phyloP scores from a whole-genome alignment of 1,140 invertebrate genomes.

The Phymorhynchus buccinoides region DNA sequence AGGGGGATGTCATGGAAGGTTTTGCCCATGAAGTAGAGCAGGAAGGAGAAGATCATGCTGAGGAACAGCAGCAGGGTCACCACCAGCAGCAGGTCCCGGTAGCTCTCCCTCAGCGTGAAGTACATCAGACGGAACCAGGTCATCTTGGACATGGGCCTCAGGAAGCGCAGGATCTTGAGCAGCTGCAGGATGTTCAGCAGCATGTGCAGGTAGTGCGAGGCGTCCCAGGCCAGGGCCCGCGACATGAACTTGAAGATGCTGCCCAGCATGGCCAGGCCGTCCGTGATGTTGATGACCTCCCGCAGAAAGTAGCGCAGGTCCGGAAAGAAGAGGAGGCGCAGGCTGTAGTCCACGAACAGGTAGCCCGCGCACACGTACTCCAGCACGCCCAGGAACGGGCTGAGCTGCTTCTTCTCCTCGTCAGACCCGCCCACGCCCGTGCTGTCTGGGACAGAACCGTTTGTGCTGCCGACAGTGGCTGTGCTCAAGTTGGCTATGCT shows the following conservation, averaged over 20 bases:
- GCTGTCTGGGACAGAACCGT: too few relatives aligned
- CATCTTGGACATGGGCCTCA: slow-evolving; percentile 90
- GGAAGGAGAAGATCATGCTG: slow-evolving; percentile 54
- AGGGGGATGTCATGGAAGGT: slow-evolving; percentile 85
- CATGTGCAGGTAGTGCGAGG: slow-evolving; percentile 32
- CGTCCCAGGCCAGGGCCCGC: too few relatives aligned
- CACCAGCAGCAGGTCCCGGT: slow-evolving; percentile 56
- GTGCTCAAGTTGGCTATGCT: too few relatives aligned
- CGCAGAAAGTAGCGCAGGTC: slow-evolving; percentile 68
- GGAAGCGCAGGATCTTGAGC: slow-evolving; percentile 96
- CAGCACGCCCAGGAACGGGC: background rate
- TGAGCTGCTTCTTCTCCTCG: too few relatives aligned
- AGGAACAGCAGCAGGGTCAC: slow-evolving; percentile 54
- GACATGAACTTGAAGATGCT: slow-evolving; percentile 30
- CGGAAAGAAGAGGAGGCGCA: slow-evolving; percentile 67
- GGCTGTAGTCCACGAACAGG: slow-evolving; percentile 55
- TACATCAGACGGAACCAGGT: slow-evolving; percentile 86
- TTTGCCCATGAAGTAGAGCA: slow-evolving; percentile 61
- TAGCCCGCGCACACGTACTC: background rate
- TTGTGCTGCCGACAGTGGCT: too few relatives aligned
- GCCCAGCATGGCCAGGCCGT: slow-evolving; percentile 88
- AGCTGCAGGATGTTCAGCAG: slow-evolving; percentile 88
- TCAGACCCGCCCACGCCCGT: slow-evolving; percentile 31
- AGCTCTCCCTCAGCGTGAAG: slow-evolving; percentile 79
- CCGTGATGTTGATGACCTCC: slow-evolving; percentile 98